Evolutionary conservation across 2,888 invertebrate genomes (phyloP).

Genomic region (Vannuccia rotundouncinata): DNA sequence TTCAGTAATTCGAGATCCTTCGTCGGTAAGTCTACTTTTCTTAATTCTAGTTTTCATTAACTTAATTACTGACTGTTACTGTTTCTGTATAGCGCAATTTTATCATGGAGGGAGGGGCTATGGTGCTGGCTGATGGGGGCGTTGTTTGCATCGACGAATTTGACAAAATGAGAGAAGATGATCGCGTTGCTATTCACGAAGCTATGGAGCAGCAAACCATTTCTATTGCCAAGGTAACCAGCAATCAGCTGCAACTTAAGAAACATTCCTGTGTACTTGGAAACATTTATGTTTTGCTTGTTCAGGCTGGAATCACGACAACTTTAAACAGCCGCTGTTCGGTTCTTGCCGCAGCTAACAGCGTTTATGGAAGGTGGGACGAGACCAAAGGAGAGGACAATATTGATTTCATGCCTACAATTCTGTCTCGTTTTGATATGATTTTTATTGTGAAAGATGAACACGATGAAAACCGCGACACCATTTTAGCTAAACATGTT

Average conservation of each 20-base stretch:
- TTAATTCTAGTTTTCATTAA: no score
- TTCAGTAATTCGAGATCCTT: slow-evolving; percentile 86
- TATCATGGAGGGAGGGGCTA: slow-evolving; percentile 96
- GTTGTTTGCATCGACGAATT: slow-evolving; percentile 99
- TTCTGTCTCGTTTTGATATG: slow-evolving; percentile 97
- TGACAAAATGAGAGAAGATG: slow-evolving; percentile 98
- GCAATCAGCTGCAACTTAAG: background rate
- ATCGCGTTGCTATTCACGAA: slow-evolving; percentile 96
- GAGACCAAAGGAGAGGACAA: slow-evolving; percentile 94
- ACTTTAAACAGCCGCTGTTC: slow-evolving; percentile 96
- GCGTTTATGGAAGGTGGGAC: slow-evolving; percentile 96
- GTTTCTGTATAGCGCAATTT: slow-evolving; percentile 69
- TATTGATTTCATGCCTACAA: slow-evolving; percentile 99
- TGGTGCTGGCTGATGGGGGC: slow-evolving; percentile 97
- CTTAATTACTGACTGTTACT: background rate
- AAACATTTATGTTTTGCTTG: background rate
- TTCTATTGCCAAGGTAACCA: slow-evolving; percentile 80
- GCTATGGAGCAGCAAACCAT: slow-evolving; percentile 99
- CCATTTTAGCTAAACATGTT: slow-evolving; percentile 80
- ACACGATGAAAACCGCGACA: slow-evolving; percentile 72
- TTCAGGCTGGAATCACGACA: slow-evolving; percentile 89
- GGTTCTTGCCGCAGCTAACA: slow-evolving; percentile 97
- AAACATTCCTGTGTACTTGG: background rate
- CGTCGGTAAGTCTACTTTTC: slow-evolving; percentile 69
- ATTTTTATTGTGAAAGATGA: slow-evolving; percentile 98